Base-by-base conservation (phyloP, 1,140 invertebrate species). In the Latrodectus geometricus region DNA sequence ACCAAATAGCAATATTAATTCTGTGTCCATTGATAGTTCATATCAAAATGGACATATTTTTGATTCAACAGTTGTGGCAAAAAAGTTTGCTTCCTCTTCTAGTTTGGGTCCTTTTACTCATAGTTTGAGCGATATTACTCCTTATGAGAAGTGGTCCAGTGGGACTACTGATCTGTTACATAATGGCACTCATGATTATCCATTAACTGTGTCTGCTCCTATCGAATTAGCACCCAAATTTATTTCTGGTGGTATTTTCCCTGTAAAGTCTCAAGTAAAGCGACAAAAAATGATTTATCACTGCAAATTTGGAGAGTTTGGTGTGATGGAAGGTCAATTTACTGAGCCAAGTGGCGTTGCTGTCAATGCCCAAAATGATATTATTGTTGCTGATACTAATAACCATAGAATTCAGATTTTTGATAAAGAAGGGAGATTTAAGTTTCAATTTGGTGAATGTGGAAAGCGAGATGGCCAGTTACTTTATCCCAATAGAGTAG, bases 251-350 rank as follows among this genome's bases (percentile, higher is more conserved):
- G 49, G 94, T 95, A 98, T 91, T 93, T 56, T 95, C 97, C 97
- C 97, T 83, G 96, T 97, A 4, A 98, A 98, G 90, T 98, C 97
- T 66, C 97, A 98, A 91, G 98, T 99, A 86, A 98, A 98, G 90
- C 94, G 98, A 17, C 97, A 99, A 91, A 99, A 99, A 92, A 99
- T 99, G 98, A 99, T 99, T 89, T 99, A 99, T 90, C 98, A 99
- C 90, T 99, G 98, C 93, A 99, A 99, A 92, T 99, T 99, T 92
- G 99, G 99, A 7, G 99, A 99, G 90, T 99, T 99, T 90, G 99
- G 99, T 0, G 97, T 99, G 0, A 96, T 98, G 94, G 97, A 99
- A 91, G 98, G 98, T 0, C 99, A 99, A 90, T 99, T 99, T 89
- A 99, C 99, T 0, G 99, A 99, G 91, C 99, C 99, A 0, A 98